These are phyloP conservation scores for Drosophila yakuba DNA, from an alignment of 1,140 invertebrate genomes.

Conservation along the genomic window DNA sequence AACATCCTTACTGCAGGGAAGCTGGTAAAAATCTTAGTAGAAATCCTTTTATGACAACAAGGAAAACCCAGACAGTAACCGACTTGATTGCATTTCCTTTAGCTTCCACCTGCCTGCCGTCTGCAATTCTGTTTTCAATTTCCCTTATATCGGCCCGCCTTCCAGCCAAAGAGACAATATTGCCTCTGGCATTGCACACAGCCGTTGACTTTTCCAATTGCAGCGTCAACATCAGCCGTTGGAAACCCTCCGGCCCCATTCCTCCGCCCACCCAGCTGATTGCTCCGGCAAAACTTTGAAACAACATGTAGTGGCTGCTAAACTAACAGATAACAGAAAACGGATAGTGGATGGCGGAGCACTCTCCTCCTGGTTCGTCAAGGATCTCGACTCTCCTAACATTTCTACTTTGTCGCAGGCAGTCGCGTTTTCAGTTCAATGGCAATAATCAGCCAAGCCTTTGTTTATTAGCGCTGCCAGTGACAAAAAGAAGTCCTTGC, in stretches of 20 bases:
- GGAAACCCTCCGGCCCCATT: constrained; percentile 4
- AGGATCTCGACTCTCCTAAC: constrained; percentile 19
- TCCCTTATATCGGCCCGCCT: constrained; percentile 18
- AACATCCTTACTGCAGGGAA: constrained; percentile 1
- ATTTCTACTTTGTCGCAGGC: constrained; percentile 24
- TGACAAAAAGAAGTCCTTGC: constrained; percentile 37
- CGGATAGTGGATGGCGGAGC: constrained; percentile 18
- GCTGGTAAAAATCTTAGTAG: constrained; percentile 31
- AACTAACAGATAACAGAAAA: constrained; percentile 56
- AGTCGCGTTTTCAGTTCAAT: constrained; percentile 58
- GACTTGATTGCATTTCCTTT: constrained; percentile 71
- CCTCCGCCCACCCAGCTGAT: constrained; percentile 40
- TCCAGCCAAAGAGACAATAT: constrained; percentile 49
- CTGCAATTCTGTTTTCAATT: constrained; percentile 62
- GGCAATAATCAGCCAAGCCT: constrained; percentile 63
- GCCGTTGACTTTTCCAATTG: constrained; percentile 75
- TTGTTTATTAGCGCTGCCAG: constrained; percentile 58
- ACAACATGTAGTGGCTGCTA: constrained; percentile 61
- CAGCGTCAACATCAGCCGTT: constrained; percentile 51
- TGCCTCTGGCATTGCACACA: constrained; percentile 62
- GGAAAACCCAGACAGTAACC: constrained; percentile 23
- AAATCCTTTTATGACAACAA: constrained; percentile 51
- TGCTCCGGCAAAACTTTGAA: constrained; percentile 68
- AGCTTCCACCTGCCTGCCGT: constrained; percentile 48
- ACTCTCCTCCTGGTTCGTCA: constrained; percentile 3